A percentile compares a stretch with the other conserved stretches of the same genome.
These are phyloP conservation scores for Forbesichthys papilliferus DNA, from an alignment of 2,113 vertebrate species.

Conservation along the genomic window DNA sequence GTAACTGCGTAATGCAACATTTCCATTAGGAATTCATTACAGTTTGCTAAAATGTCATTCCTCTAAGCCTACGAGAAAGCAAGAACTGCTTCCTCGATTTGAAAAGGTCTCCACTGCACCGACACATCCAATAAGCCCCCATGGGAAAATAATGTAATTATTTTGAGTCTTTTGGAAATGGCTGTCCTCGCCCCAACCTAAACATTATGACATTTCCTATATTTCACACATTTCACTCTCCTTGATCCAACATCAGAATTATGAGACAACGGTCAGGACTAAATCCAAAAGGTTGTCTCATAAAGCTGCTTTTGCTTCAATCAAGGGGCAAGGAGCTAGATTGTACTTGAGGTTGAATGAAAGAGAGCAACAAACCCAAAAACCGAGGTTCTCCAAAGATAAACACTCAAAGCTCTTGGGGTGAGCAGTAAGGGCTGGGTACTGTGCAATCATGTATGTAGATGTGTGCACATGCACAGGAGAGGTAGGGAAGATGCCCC, in stretches of 20 bases:
- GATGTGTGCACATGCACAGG: conserved; percentile 13
- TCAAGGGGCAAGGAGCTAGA: conserved; percentile 63
- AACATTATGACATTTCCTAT: conserved; percentile 19
- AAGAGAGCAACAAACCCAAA: conserved; percentile 66
- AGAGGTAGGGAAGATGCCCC: conserved; percentile 27
- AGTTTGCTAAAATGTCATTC: not conserved
- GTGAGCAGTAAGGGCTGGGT: conserved; percentile 39
- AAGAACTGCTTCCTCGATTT: conserved; percentile 10
- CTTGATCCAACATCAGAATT: conserved; percentile 30
- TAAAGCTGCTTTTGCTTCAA: conserved; percentile 35
- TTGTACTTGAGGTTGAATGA: conserved; percentile 59
- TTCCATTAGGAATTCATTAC: conserved; percentile 22
- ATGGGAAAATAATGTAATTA: conserved; percentile 22
- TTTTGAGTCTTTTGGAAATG: conserved; percentile 15
- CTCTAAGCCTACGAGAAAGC: not conserved
- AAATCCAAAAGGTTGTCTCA: conserved; percentile 25
- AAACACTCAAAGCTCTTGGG: conserved; percentile 64
- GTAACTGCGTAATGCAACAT: conserved; percentile 11
- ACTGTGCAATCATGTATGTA: conserved; percentile 17
- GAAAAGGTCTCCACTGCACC: not conserved
- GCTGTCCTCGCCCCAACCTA: not conserved
- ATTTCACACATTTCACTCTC: not conserved
- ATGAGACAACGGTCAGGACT: conserved; percentile 4
- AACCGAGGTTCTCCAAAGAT: conserved; percentile 61
- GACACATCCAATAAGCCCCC: conserved; percentile 15